phyloP scores from a whole-genome alignment of 2,797 vertebrate genomes.

The Ciconia nigra region DNA sequence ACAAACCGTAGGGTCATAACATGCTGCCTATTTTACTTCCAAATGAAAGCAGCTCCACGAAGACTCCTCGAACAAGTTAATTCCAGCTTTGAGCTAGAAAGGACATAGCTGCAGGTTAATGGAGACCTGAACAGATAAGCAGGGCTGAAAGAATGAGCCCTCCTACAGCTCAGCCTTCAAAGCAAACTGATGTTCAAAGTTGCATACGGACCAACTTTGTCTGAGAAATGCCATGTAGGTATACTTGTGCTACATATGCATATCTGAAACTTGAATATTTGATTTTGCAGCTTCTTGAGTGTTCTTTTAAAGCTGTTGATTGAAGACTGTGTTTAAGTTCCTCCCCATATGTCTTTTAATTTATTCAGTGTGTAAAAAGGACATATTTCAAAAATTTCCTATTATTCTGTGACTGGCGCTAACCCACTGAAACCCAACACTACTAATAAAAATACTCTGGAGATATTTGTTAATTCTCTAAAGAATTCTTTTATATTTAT shows the following conservation, averaged over 20 bases:
- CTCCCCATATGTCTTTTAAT: neutral
- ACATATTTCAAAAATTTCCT: neutral
- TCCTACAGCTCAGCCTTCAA: neutral
- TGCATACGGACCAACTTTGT: accelerated
- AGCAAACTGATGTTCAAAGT: neutral
- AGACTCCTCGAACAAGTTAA: neutral
- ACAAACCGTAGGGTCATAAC: accelerated
- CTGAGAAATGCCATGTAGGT: neutral
- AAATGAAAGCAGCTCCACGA: neutral
- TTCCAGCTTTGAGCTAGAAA: neutral
- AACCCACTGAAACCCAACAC: neutral
- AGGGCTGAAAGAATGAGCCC: neutral
- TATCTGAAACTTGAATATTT: neutral
- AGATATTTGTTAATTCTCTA: neutral
- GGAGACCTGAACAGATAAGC: neutral
- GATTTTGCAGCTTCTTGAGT: neutral
- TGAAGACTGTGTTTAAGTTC: neutral
- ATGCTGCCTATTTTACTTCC: neutral
- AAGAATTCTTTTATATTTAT: neutral
- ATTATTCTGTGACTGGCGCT: neutral
- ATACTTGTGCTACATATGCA: neutral
- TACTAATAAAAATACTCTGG: neutral
- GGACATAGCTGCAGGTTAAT: neutral
- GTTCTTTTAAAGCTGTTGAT: neutral
- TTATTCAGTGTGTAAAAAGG: neutral